Percentiles rank a stretch among this genome's conserved stretches.
These are phyloP conservation scores for Actinia equina DNA, from an alignment of 64 coral and sea anemone species.

Conservation along the genomic window DNA sequence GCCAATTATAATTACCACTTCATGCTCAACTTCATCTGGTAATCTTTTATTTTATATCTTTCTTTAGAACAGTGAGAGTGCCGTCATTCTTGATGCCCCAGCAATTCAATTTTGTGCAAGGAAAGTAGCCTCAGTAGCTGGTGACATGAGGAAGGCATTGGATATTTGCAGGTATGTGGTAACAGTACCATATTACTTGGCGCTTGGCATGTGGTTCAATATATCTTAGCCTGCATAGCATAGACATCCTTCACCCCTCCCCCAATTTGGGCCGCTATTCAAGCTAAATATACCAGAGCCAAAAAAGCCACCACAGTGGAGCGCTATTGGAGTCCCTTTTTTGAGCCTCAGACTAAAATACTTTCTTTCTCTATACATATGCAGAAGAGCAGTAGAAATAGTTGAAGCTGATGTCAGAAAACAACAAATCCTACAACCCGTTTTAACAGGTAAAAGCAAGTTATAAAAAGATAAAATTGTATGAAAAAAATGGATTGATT, in stretches of 20 bases:
- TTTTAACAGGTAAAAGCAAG: conserved; percentile 50
- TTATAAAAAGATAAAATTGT: too few species aligned
- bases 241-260: too few species aligned
- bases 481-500: too few species aligned
- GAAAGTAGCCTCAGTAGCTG: conserved; percentile 94
- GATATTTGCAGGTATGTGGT: conserved; percentile 86
- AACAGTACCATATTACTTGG: too few species aligned
- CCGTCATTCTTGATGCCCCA: conserved; percentile 58
- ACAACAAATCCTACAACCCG: conserved; percentile 88
- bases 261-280: too few species aligned
- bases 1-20: too few species aligned
- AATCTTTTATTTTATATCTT: background rate
- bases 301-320: too few species aligned
- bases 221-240: too few species aligned
- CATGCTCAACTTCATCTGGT: too few species aligned
- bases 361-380: background rate
- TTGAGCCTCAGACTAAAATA: background rate
- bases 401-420: conserved; percentile 85
- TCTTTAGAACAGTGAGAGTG: conserved; percentile 44
- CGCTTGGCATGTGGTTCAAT: too few species aligned
- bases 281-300: too few species aligned
- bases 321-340: background rate
- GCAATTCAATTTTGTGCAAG: conserved; percentile 99
- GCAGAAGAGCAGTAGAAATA: conserved; percentile 93
- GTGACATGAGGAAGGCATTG: conserved; percentile 95